Conservation (phyloP, 2,888 invertebrate species). For the Philaethria dido region DNA sequence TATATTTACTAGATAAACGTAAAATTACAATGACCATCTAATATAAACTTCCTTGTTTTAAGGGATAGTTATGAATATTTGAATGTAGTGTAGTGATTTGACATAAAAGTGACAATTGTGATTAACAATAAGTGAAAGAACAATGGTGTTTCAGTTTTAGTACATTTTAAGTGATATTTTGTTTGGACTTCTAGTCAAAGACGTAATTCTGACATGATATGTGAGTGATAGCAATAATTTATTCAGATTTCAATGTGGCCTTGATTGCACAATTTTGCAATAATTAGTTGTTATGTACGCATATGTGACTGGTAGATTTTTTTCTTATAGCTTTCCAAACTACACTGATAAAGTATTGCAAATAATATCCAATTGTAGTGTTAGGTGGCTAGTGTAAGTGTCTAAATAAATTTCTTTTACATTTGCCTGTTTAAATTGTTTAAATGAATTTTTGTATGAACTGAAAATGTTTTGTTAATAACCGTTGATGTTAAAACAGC, state of each 20-base stretch:
- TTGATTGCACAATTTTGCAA: slow-evolving; percentile 55
- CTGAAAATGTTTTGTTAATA: neutral
- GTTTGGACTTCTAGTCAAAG: slow-evolving; percentile 51
- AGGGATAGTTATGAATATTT: slow-evolving; percentile 26
- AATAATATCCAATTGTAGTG: neutral
- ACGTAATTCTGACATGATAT: slow-evolving; percentile 36
- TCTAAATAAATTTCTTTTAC: neutral
- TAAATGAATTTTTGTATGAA: neutral
- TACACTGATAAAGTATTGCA: neutral
- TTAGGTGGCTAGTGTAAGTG: neutral
- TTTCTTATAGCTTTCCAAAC: neutral
- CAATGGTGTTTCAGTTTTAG: slow-evolving; percentile 6
- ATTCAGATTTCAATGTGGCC: slow-evolving; percentile 55
- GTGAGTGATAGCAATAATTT: slow-evolving; percentile 55
- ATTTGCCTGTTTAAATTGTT: slow-evolving; percentile 1
- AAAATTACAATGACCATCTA: slow-evolving; percentile 1
- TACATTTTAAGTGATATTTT: slow-evolving; percentile 20
- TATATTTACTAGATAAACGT: neutral
- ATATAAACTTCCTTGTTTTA: neutral
- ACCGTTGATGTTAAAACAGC: neutral
- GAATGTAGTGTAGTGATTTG: slow-evolving; percentile 21
- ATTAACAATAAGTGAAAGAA: neutral
- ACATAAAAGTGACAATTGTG: slow-evolving; percentile 15
- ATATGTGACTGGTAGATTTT: slow-evolving; percentile 4
- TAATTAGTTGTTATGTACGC: slow-evolving; percentile 44